Conservation (phyloP, 1,140 invertebrate species). For the Wasmannia auropunctata region DNA sequence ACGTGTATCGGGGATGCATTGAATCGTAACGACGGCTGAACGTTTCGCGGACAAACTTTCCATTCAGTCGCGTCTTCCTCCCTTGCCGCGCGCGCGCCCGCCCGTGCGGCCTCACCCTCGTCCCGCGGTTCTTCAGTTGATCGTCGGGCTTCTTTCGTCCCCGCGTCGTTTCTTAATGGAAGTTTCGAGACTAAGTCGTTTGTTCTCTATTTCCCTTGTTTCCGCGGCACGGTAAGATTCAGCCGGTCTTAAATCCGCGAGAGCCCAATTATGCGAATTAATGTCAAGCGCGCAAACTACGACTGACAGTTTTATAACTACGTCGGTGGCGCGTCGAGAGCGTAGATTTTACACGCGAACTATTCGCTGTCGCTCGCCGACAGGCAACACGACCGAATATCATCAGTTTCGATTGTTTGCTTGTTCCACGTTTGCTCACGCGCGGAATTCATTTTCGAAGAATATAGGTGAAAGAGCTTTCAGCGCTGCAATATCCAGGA, state of each 20-base stretch:
- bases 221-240: constrained; percentile 7
- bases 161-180: neutral
- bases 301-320: constrained; percentile 50
- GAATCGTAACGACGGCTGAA: constrained; percentile 23
- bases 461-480: constrained; percentile 10
- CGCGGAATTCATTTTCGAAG: constrained; percentile 21
- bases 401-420: constrained; percentile 56
- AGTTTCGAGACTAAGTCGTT: constrained; percentile 42
- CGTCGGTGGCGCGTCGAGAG: neutral
- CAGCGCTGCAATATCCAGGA: no score
- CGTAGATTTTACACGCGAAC: constrained; percentile 24
- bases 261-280: constrained; percentile 67
- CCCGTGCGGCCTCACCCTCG: neutral
- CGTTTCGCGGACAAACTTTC: constrained; percentile 30
- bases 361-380: constrained; percentile 34
- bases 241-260: constrained; percentile 53
- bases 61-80: neutral
- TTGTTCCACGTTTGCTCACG: neutral
- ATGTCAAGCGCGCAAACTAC: constrained; percentile 61
- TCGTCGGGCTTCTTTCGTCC: neutral
- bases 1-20: constrained; percentile 4
- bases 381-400: constrained; percentile 33
- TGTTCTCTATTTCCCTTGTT: constrained; percentile 34
- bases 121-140: neutral
- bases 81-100: no score